phyloP scores from a whole-genome alignment of 2,888 invertebrate genomes.

The Seira sanloemensis region DNA sequence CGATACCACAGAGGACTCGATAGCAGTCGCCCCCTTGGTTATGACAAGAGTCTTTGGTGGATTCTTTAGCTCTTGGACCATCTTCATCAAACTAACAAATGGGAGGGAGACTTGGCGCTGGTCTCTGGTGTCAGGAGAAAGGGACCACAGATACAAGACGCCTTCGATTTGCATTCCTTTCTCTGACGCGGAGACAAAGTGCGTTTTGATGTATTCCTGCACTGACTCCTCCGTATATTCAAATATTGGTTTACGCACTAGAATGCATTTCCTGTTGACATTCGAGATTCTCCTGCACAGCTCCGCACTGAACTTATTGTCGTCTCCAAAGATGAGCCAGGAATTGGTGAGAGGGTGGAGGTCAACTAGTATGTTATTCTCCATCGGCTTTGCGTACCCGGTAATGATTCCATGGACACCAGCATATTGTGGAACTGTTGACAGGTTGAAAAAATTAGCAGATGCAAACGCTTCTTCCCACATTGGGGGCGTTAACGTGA shows the following conservation, averaged over 20 bases:
- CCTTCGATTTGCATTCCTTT: slow-evolving; percentile 1
- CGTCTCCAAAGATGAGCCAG: not conserved
- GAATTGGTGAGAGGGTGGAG: not conserved
- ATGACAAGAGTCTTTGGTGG: not conserved
- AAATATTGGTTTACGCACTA: not conserved
- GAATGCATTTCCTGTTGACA: not conserved
- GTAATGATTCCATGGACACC: not conserved
- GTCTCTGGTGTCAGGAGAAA: not conserved
- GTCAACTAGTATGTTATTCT: not conserved
- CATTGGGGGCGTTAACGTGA: slow-evolving; percentile 9
- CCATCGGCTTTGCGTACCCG: not conserved
- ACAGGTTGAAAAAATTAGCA: not conserved
- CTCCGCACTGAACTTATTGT: not conserved
- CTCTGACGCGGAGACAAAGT: not conserved
- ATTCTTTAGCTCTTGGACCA: not conserved
- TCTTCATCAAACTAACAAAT: slow-evolving; percentile 8
- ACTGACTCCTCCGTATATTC: not conserved
- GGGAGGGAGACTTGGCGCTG: slow-evolving; percentile 38
- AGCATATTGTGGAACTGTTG: not conserved
- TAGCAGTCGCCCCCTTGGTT: not conserved
- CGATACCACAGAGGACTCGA: not conserved
- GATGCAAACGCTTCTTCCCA: not conserved
- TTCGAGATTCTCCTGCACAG: not conserved
- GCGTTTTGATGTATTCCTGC: not conserved
- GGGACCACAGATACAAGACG: slow-evolving; percentile 21